Evolutionary conservation across 37 sponge, comb jelly and placozoan genomes (phyloP).

Genomic region (Mnemiopsis leidyi): DNA sequence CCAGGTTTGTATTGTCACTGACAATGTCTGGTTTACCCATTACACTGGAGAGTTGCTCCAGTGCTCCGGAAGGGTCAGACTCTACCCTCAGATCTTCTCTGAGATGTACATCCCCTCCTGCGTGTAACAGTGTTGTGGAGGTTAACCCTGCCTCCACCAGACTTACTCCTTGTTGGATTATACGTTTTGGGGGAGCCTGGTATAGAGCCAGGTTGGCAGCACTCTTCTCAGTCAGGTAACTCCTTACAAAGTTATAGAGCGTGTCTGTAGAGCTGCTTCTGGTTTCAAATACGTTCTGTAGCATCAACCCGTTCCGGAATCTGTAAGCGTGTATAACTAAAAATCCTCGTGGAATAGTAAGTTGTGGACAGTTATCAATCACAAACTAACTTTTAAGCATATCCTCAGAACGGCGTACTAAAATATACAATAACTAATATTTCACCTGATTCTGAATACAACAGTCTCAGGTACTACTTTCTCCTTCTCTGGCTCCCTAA

Average conservation of each 20-base stretch:
- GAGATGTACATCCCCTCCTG: not conserved
- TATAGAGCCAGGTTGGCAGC: not conserved
- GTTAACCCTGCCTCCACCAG: conserved; percentile 13
- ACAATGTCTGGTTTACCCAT: not conserved
- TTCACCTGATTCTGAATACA: conserved; percentile 54
- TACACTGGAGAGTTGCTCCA: not conserved
- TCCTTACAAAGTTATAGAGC: conserved; percentile 17
- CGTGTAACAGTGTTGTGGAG: conserved; percentile 4
- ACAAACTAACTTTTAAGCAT: not conserved
- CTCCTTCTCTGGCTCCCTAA: conserved; percentile 1
- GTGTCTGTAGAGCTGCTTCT: not conserved
- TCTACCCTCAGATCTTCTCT: not conserved
- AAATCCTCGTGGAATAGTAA: not conserved
- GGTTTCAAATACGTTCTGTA: conserved; percentile 41
- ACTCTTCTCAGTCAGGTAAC: not conserved
- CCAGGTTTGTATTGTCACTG: not conserved
- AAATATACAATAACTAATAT: not conserved
- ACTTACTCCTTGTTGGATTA: not conserved
- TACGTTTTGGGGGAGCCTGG: not conserved
- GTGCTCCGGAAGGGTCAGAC: not conserved
- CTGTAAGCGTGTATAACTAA: not conserved
- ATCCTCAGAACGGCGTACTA: not conserved
- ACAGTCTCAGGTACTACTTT: not conserved
- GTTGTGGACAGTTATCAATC: not conserved
- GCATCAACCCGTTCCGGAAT: conserved; percentile 10